Evolutionary conservation across 2,113 vertebrate genomes (phyloP).

Genomic region (Accipiter virgatus): DNA sequence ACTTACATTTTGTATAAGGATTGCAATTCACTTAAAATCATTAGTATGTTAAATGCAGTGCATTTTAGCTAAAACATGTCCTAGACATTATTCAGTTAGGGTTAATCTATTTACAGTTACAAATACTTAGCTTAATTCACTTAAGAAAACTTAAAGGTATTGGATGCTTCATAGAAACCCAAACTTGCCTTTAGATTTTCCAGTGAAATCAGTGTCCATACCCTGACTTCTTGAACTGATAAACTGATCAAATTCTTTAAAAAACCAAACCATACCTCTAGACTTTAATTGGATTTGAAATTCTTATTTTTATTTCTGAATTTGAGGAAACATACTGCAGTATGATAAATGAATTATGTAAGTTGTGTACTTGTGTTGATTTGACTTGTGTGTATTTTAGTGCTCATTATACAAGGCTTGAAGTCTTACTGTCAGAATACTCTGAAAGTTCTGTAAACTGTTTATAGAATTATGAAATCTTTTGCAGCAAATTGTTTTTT

Average conservation of each 20-base stretch:
- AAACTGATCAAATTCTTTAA: not conserved
- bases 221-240: not conserved
- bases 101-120: not conserved
- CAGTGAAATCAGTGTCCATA: not conserved
- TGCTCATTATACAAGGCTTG: not conserved
- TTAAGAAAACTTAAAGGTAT: not conserved
- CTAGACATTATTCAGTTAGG: not conserved
- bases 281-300: not conserved
- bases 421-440: not conserved
- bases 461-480: not conserved
- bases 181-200: not conserved
- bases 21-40: conserved; percentile 55
- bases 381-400: conserved; percentile 3
- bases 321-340: conserved; percentile 1
- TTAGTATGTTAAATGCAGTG: conserved; percentile 44
- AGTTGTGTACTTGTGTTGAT: not conserved
- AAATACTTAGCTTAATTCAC: not conserved
- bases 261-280: not conserved
- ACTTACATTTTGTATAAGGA: not conserved
- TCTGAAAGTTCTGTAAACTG: conserved; percentile 1
- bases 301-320: not conserved
- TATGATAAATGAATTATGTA: not conserved
- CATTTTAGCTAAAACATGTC: conserved; percentile 39
- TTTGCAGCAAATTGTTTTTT: conserved; percentile 24
- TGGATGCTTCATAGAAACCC: not conserved